Evolutionary conservation across 1,140 invertebrate genomes (phyloP).

Genomic region (Holotrichia oblita): DNA sequence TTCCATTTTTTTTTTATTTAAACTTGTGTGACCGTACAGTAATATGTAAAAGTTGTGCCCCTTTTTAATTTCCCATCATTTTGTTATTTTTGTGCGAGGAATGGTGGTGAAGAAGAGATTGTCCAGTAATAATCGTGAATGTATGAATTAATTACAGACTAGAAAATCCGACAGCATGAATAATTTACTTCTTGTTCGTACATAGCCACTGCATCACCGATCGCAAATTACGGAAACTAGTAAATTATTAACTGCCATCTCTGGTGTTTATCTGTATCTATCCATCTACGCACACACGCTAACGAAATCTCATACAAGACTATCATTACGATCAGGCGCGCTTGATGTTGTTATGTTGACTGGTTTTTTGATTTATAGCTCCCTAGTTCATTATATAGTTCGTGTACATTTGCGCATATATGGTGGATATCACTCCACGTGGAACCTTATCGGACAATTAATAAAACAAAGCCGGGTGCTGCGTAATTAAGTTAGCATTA

Average conservation of each 20-base stretch:
- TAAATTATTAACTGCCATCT: neutral
- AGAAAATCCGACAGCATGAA: neutral
- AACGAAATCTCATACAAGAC: neutral
- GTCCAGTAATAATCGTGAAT: neutral
- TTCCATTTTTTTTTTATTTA: neutral
- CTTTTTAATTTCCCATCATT: too few species aligned
- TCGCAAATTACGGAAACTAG: constrained; percentile 12
- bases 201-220: neutral
- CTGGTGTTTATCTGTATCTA: neutral
- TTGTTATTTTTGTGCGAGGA: too few species aligned
- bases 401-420: neutral
- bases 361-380: constrained; percentile 3
- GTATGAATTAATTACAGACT: neutral
- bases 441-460: neutral
- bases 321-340: neutral
- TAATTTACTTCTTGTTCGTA: constrained; percentile 8
- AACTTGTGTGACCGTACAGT: neutral
- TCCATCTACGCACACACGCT: neutral
- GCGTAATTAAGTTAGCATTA: constrained; percentile 13
- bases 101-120: too few species aligned
- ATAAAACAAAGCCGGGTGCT: neutral
- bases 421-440: neutral
- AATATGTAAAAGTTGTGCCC: neutral
- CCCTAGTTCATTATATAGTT: neutral
- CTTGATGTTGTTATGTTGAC: constrained; percentile 4